phyloP scores from a whole-genome alignment of 2,888 invertebrate genomes.

The Zaprionus bogoriensis region DNA sequence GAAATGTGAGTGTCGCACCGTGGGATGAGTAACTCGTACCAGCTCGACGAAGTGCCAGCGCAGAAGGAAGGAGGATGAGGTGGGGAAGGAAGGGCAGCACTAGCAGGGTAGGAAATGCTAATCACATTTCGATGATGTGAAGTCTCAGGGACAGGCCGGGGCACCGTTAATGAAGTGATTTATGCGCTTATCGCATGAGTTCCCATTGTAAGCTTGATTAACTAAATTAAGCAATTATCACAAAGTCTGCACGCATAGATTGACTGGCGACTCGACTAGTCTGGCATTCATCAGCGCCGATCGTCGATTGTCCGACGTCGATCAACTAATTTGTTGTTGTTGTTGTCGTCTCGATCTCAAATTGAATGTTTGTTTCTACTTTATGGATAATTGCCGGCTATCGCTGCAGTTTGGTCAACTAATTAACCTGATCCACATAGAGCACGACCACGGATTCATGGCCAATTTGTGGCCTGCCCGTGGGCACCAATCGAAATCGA shows the following conservation, averaged over 20 bases:
- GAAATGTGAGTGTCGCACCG: constrained; percentile 73
- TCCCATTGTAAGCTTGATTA: constrained; percentile 58
- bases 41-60: constrained; percentile 41
- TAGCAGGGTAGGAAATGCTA: constrained; percentile 34
- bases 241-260: constrained; percentile 27
- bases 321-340: constrained; percentile 24
- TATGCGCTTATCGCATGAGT: constrained; percentile 72
- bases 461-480: constrained; percentile 35
- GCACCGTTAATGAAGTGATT: constrained; percentile 65
- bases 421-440: constrained; percentile 57
- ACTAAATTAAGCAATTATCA: constrained; percentile 73
- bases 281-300: too few relatives aligned
- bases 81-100: not conserved
- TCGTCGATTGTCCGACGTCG: too few relatives aligned
- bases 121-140: constrained; percentile 49
- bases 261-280: too few relatives aligned
- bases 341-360: constrained; percentile 35
- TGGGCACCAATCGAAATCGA: constrained; percentile 44
- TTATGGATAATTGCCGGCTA: constrained; percentile 50
- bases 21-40: constrained; percentile 43
- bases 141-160: constrained; percentile 28
- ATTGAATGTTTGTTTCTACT: constrained; percentile 51
- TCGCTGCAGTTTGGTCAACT: constrained; percentile 42
- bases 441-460: constrained; percentile 4
- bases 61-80: too few relatives aligned